Evolutionary conservation across 2,888 invertebrate genomes (phyloP).

Genomic region (Drosophila suboccidentalis): DNA sequence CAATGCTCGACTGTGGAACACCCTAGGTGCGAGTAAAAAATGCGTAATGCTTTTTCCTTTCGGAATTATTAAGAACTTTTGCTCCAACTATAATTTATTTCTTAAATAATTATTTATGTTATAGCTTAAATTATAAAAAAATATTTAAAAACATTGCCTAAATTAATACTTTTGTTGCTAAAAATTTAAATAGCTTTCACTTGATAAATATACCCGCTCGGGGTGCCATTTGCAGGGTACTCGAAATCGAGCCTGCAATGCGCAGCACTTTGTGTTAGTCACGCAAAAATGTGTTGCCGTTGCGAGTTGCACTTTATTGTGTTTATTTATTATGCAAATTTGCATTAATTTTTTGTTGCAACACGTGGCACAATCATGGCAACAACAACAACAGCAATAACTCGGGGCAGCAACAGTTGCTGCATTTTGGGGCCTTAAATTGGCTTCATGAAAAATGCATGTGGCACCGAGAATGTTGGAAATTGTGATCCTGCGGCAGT

Average conservation of each 20-base stretch:
- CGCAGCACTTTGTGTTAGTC: constrained; percentile 58
- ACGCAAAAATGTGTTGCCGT: constrained; percentile 62
- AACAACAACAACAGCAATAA: constrained; percentile 29
- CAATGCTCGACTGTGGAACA: background rate
- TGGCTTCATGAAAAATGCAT: constrained; percentile 63
- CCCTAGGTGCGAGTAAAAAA: background rate
- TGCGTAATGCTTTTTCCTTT: no score
- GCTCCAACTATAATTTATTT: no score
- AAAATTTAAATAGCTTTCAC: background rate
- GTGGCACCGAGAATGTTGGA: constrained; percentile 26
- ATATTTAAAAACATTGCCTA: no score
- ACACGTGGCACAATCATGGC: constrained; percentile 57
- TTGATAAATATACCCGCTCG: background rate
- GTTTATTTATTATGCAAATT: constrained; percentile 79
- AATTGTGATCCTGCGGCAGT: constrained; percentile 31
- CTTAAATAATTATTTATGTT: no score
- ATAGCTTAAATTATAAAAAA: no score
- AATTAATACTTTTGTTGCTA: background rate
- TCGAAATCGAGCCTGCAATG: constrained; percentile 49
- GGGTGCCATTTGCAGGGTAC: constrained; percentile 25
- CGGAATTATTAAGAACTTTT: background rate
- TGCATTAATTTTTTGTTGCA: constrained; percentile 75
- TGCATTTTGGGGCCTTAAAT: constrained; percentile 60
- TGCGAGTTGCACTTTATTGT: constrained; percentile 61
- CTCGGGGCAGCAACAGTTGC: constrained; percentile 33